Base-by-base conservation (phyloP, 2,888 invertebrate genomes). In the Heteromyza rotundicornis region DNA sequence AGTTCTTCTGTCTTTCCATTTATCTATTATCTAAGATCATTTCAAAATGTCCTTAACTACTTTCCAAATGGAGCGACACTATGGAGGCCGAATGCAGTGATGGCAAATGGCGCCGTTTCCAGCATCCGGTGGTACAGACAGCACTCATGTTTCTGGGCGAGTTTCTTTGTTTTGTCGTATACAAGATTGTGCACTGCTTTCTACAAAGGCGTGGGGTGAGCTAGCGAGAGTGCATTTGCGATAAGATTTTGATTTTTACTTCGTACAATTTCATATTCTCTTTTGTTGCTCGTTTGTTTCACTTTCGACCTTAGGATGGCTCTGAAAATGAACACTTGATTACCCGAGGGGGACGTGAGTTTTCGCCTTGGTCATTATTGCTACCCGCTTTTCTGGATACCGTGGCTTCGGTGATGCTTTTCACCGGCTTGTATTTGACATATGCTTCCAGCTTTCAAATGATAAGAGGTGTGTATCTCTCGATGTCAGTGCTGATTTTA, bases 401-500 rank as follows among this genome's bases (percentile, higher is more conserved):
- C 87, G 84, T 91, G 62, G 94, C 91, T 1, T 96, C 96, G 0
- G 92, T 95, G 0, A 86, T 93, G 24, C 93, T 96, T 91, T 95
- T 96, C 78, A 88, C 96, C 53, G 97, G 96, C 3, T 85, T 98
- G 57, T 95, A 90, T 72, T 84, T 98, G 80, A 98, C 98, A 0
- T 95, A 92, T 78, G 93, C 94, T 1, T 94, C 95, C 70, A 96
- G 95, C 78, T 98, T 96, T 83, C 97, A 97, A 86, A 97, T 98
- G 96, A 89, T 98, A 72, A 86, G 96, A 84, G 96, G 92, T 88
- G 47, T 10, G 40, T 40, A n/a, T n/a, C 5, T n/a, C 3, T n/a
- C n/a, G n/a, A n/a, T n/a, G n/a, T n/a, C n/a, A n/a, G n/a, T n/a
- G n/a, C n/a, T n/a, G n/a, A n/a, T n/a, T n/a, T n/a, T n/a, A n/a